These are phyloP conservation scores for Hydrophis major DNA, from an alignment of 2,797 vertebrate species.

Conservation along the genomic window DNA sequence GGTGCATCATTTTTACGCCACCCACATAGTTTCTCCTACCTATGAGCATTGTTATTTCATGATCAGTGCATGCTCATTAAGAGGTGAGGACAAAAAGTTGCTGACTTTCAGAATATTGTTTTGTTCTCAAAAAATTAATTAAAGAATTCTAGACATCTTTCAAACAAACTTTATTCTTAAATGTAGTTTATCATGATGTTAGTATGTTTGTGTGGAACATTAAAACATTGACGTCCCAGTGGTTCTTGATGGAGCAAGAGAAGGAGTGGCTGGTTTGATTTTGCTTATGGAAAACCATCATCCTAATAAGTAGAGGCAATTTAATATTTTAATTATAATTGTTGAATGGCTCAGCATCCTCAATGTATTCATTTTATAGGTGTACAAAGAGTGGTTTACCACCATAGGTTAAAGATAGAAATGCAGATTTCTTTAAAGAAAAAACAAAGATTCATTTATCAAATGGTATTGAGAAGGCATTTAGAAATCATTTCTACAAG, in stretches of 20 bases:
- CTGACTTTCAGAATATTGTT: neutral
- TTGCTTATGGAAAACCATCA: neutral
- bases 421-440: neutral
- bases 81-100: neutral
- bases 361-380: neutral
- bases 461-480: neutral
- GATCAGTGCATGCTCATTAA: slow-evolving; percentile 19
- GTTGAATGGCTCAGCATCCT: neutral
- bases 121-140: neutral
- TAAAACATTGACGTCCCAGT: neutral
- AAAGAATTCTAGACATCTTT: neutral
- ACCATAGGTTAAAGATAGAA: neutral
- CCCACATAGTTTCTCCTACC: slow-evolving; percentile 43
- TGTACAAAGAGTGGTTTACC: neutral
- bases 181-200: neutral
- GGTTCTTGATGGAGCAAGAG: neutral
- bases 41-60: slow-evolving; percentile 59
- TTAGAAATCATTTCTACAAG: neutral
- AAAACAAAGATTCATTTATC: neutral
- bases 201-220: neutral
- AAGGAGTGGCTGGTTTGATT: neutral
- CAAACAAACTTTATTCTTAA: neutral
- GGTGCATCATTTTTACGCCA: slow-evolving; percentile 52
- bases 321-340: neutral
- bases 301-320: neutral